These are phyloP conservation scores for Aythya baeri DNA, from an alignment of 2,113 vertebrate species.

Conservation along the genomic window DNA sequence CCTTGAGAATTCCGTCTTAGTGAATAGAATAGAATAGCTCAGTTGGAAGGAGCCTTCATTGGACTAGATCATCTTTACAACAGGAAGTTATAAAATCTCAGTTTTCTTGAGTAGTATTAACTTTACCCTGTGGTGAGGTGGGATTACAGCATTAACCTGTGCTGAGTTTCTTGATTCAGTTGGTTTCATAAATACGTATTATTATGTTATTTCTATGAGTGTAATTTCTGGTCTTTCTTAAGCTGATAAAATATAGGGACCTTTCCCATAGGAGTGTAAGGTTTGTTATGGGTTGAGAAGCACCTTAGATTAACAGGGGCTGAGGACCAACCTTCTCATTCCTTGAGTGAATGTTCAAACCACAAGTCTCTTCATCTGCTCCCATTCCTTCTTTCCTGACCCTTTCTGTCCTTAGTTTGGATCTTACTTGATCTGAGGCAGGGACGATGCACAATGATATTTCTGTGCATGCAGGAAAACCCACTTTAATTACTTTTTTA, in stretches of 20 bases:
- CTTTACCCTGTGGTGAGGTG: background rate
- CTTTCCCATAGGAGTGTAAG: background rate
- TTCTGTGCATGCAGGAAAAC: background rate
- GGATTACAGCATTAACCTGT: background rate
- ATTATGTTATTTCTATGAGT: background rate
- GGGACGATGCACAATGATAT: fast-evolving
- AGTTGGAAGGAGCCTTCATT: too few relatives aligned
- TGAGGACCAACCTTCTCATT: background rate
- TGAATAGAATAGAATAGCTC: too few relatives aligned
- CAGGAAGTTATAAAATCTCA: background rate
- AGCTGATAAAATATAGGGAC: background rate
- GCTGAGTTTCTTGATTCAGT: background rate
- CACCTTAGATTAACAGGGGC: background rate
- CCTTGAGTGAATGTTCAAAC: background rate
- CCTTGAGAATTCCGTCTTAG: background rate
- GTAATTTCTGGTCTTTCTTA: background rate
- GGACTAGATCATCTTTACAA: background rate
- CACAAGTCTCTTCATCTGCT: background rate
- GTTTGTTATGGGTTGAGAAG: background rate
- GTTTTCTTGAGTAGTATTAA: background rate
- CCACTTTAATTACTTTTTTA: background rate
- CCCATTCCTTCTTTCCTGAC: background rate
- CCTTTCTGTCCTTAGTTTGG: background rate
- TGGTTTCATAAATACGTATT: background rate
- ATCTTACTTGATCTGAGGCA: background rate